Conservation (phyloP, 2,797 vertebrate species). For the Silurus lanzhouensis region DNA sequence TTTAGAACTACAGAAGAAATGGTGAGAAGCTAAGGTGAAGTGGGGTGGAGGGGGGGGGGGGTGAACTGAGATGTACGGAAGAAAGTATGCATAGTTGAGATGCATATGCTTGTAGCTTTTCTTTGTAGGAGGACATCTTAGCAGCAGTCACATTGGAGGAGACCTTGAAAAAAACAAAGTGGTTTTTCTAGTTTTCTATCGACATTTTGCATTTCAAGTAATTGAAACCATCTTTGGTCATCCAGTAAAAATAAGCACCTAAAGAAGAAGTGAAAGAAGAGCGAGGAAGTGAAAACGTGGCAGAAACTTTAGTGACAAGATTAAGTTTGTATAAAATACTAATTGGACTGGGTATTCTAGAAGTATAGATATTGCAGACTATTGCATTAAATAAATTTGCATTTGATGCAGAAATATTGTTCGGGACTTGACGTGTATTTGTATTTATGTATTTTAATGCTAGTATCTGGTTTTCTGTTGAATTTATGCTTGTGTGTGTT, state of each 20-base stretch:
- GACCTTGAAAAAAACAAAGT: neutral
- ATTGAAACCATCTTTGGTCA: neutral
- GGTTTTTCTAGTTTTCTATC: neutral
- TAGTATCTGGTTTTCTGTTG: neutral
- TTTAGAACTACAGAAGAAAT: too few species aligned
- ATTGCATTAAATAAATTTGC: neutral
- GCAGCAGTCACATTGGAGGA: neutral
- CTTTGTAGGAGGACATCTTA: neutral
- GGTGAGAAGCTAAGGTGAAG: too few species aligned
- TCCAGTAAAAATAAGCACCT: neutral
- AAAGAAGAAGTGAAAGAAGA: neutral
- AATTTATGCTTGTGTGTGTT: neutral
- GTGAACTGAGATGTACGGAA: neutral
- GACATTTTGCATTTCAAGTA: too few species aligned
- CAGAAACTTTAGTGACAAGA: neutral
- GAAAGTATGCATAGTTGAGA: neutral
- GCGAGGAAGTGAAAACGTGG: neutral
- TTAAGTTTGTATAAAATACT: neutral
- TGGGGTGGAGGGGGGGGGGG: neutral
- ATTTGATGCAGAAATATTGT: neutral
- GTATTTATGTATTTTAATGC: neutral
- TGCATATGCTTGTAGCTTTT: neutral
- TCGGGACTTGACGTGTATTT: neutral
- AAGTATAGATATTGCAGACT: neutral
- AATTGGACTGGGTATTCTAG: neutral